A percentile compares a stretch with the other conserved stretches of the same genome.
phyloP scores from a whole-genome alignment of 2,888 invertebrate species.

The Antitype chi region DNA sequence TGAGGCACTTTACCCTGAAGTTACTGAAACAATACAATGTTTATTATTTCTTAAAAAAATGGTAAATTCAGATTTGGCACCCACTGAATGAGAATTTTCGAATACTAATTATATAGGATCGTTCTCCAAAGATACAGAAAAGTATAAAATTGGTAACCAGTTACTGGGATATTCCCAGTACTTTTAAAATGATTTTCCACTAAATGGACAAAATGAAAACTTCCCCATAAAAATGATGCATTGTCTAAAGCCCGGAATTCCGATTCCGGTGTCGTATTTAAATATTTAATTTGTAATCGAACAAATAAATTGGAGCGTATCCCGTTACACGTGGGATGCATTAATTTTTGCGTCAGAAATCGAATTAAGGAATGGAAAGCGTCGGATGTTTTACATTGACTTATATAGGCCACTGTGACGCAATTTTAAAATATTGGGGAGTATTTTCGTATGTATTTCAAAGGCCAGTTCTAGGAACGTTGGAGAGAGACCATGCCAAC shows the following conservation, averaged over 20 bases:
- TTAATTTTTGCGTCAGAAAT: constrained; percentile 9
- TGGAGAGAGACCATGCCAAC: too few species aligned
- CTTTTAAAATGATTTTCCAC: background rate
- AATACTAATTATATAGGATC: too few species aligned
- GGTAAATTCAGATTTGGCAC: background rate
- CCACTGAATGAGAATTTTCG: background rate
- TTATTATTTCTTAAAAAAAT: background rate
- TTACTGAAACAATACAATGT: background rate
- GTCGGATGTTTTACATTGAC: constrained; percentile 8
- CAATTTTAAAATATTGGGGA: too few species aligned
- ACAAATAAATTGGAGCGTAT: constrained; percentile 24
- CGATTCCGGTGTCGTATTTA: background rate
- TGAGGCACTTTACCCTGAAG: background rate
- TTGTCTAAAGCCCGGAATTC: background rate
- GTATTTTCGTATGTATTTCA: too few species aligned
- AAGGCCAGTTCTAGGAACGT: too few species aligned
- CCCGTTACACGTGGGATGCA: constrained; percentile 11
- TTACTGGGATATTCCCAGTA: background rate
- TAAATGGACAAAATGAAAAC: background rate
- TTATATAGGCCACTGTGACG: background rate
- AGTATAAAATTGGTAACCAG: background rate
- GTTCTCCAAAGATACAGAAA: background rate
- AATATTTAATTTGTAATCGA: constrained; percentile 18
- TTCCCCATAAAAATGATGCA: background rate
- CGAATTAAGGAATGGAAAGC: background rate